Base-by-base conservation (phyloP, 2,113 vertebrate species). In the Stigmatopora nigra region DNA sequence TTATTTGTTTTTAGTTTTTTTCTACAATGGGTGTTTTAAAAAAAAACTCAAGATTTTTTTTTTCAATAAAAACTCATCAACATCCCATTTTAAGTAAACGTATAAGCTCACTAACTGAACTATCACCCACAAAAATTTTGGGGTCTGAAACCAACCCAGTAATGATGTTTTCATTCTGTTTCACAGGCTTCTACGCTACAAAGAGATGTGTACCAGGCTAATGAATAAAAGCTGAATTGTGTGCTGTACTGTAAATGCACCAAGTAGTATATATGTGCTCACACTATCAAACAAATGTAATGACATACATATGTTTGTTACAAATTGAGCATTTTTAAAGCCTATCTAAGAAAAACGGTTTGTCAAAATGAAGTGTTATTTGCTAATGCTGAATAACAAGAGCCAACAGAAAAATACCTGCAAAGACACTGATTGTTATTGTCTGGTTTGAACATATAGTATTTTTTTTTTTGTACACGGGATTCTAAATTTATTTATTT, bases 401-500 rank as follows among this genome's bases (percentile, higher is more conserved):
- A 15, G 35, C 12, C 48, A 52, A 49, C 47, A 35, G 31, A 35
- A 65, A 55, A 19, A 53, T 35, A 57, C 56, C 64, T 64, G 53
- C 68, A 70, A 74, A 77, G 12, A 59, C 7, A n/a, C 38, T 17
- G 7, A 51, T 16, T 56, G 35, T 63, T 72, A 67, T 70, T 69
- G 66, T 70, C 61, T 74, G 48, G 55, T 65, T 71, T 64, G 44
- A 64, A 71, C 10, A 70, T 31, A 77, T 51, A 74, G 55, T 67
- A 63, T 67, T 59, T 76, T 55, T 55, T 74, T 72, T 81, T 75
- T 72, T 81, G 68, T 78, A 69, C 56, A 63, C 75, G 69, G 78
- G 61, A 81, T 79, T 78, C 61, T 74, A 22, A 81, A 82, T 75
- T 38, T 83, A 84, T 88, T 88, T 88, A 84, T 86, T 86, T 84